Conservation (phyloP, 2,888 invertebrate species). For the Rhagonycha lutea region DNA sequence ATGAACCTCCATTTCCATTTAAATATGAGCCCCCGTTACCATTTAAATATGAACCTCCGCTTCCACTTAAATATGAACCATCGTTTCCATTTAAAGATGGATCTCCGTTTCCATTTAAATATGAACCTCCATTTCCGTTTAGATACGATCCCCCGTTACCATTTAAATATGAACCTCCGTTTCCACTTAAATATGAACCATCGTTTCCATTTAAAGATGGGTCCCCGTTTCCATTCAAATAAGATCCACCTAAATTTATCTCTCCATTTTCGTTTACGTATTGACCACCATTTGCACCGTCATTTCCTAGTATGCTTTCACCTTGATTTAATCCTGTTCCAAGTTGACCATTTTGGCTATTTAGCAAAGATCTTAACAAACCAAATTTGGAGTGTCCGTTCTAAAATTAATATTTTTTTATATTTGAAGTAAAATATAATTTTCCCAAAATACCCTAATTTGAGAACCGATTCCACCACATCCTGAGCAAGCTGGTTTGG, state of each 20-base stretch:
- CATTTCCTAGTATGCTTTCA: background rate
- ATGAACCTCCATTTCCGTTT: no score
- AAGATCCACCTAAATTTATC: background rate
- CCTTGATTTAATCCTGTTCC: background rate
- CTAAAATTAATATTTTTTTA: background rate
- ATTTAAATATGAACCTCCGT: background rate
- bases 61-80: background rate
- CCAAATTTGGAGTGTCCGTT: background rate
- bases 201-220: background rate
- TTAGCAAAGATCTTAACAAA: no score
- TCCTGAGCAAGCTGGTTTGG: slow-evolving; percentile 43
- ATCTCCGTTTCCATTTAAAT: no score
- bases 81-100: background rate
- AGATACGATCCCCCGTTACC: background rate
- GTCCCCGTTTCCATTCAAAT: background rate
- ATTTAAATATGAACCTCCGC: background rate
- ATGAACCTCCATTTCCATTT: background rate
- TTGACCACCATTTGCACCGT: background rate
- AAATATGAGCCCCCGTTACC: background rate
- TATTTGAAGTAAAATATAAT: background rate
- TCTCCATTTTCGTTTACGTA: background rate
- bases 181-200: background rate
- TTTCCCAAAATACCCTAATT: background rate
- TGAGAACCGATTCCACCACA: background rate
- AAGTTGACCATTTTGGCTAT: background rate